Conservation (phyloP, 2,888 invertebrate species). For the Eupithecia subfuscata region DNA sequence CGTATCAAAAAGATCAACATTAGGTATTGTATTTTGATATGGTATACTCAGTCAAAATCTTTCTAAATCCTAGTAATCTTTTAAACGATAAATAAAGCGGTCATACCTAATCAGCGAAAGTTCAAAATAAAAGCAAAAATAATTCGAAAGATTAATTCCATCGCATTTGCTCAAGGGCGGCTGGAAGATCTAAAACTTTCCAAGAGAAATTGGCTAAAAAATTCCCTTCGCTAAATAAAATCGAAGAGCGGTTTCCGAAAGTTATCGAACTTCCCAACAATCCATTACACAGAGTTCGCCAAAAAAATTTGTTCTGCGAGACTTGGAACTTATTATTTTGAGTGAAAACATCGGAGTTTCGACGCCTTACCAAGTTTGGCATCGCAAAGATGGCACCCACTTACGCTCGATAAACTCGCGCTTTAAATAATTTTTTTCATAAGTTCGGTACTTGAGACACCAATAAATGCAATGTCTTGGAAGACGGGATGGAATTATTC, state of each 20-base stretch:
- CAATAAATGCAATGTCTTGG: slow-evolving; percentile 25
- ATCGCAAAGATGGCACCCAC: slow-evolving; percentile 51
- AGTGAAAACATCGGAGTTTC: slow-evolving; percentile 80
- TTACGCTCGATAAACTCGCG: slow-evolving; percentile 57
- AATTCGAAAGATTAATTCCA: slow-evolving; percentile 51
- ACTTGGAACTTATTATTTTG: slow-evolving; percentile 81
- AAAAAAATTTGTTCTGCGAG: slow-evolving; percentile 73
- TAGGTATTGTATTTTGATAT: background rate
- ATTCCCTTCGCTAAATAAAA: slow-evolving; percentile 79
- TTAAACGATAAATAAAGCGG: slow-evolving; percentile 3
- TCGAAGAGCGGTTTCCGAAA: slow-evolving; percentile 82
- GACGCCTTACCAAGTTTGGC: slow-evolving; percentile 68
- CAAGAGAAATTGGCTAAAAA: slow-evolving; percentile 83
- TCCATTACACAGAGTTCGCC: slow-evolving; percentile 82
- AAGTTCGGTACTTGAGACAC: slow-evolving; percentile 36
- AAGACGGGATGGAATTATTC: slow-evolving; percentile 15
- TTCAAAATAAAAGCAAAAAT: slow-evolving; percentile 37
- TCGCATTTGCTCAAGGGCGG: slow-evolving; percentile 71
- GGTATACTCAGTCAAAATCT: background rate
- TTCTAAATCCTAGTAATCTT: background rate
- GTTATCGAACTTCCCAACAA: slow-evolving; percentile 83
- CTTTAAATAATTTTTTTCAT: slow-evolving; percentile 46
- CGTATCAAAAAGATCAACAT: no score
- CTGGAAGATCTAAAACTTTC: slow-evolving; percentile 78
- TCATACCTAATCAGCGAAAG: slow-evolving; percentile 30